These are phyloP conservation scores for Dromiciops gliroides DNA, from an alignment of 2,113 vertebrate genomes.

Conservation along the genomic window DNA sequence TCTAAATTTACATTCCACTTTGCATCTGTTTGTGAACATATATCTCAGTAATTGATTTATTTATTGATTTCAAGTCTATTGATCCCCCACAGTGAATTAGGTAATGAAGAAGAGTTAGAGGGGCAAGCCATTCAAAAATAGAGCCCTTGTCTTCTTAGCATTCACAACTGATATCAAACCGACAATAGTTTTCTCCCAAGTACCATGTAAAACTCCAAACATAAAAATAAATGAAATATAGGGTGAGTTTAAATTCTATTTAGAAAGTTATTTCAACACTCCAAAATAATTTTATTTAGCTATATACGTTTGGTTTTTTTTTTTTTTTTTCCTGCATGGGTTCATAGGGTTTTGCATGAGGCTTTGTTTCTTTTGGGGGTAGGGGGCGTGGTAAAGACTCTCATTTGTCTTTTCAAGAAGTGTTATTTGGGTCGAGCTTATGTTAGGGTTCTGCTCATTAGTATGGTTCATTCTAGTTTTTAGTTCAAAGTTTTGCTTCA, in stretches of 20 bases:
- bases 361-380: neutral
- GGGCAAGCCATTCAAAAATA: neutral
- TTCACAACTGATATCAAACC: neutral
- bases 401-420: neutral
- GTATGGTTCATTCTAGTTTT: neutral
- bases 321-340: neutral
- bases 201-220: neutral
- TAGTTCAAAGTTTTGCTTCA: neutral
- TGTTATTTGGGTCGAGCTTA: neutral
- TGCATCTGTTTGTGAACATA: neutral
- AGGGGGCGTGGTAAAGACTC: neutral
- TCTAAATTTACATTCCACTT: constrained; percentile 3
- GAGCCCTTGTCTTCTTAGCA: neutral
- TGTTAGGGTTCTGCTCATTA: neutral
- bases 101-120: neutral
- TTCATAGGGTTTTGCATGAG: neutral
- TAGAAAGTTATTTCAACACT: neutral
- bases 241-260: neutral
- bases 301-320: neutral
- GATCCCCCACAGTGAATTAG: neutral
- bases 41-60: constrained; percentile 13
- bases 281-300: neutral
- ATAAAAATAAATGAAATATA: neutral
- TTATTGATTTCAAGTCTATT: constrained; percentile 26
- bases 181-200: neutral